A percentile compares a stretch with the other conserved stretches of the same genome.
phyloP scores from a whole-genome alignment of 2,797 vertebrate genomes.

The Gymnothorax javanicus region DNA sequence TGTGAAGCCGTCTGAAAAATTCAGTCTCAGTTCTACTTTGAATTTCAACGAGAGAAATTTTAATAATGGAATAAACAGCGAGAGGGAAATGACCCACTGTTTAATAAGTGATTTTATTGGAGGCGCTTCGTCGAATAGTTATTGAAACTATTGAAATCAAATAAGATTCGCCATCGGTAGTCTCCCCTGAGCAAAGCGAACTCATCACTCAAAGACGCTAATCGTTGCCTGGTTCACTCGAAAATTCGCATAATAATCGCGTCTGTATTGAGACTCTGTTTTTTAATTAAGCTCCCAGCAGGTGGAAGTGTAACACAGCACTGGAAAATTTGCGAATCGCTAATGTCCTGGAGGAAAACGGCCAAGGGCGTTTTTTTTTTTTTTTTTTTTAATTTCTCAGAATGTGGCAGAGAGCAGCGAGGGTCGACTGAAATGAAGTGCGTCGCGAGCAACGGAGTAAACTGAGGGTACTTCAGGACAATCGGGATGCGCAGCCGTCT shows the following conservation, averaged over 20 bases:
- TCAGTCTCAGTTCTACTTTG: background rate
- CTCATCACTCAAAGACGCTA: constrained; percentile 73
- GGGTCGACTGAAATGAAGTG: background rate
- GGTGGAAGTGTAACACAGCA: constrained; percentile 84
- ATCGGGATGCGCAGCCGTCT: too few species aligned
- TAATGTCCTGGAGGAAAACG: constrained; percentile 22
- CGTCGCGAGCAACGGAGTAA: too few species aligned
- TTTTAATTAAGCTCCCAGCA: constrained; percentile 88
- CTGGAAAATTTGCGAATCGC: constrained; percentile 73
- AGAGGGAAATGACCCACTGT: background rate
- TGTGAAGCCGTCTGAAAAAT: background rate
- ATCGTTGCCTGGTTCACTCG: constrained; percentile 77
- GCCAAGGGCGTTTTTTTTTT: constrained; percentile 6
- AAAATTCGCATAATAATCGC: constrained; percentile 86
- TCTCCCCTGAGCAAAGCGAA: constrained; percentile 75
- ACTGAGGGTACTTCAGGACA: too few species aligned
- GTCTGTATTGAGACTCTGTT: constrained; percentile 87
- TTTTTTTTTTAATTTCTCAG: background rate
- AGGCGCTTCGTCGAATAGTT: constrained; percentile 79
- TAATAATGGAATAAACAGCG: constrained; percentile 13
- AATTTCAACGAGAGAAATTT: constrained; percentile 1
- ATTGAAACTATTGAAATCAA: constrained; percentile 73
- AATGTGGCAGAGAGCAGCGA: constrained; percentile 40
- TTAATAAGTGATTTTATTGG: constrained; percentile 26
- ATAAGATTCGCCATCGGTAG: constrained; percentile 69